These are phyloP conservation scores for Barypeithes pellucidus DNA, from an alignment of 2,888 invertebrate species.

Conservation along the genomic window DNA sequence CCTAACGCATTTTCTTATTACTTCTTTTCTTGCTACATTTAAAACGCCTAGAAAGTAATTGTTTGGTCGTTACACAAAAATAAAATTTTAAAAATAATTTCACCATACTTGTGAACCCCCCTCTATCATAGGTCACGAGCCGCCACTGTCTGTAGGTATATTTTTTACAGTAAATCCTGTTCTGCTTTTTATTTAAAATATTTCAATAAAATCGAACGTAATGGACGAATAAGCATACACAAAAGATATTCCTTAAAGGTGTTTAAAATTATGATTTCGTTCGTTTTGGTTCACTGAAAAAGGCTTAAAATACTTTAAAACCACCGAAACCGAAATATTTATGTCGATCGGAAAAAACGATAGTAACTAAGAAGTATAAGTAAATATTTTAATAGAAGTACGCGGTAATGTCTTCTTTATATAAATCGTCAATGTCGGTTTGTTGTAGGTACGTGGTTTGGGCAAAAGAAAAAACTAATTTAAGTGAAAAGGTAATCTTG, in stretches of 20 bases:
- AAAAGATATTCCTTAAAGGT: conserved; percentile 5
- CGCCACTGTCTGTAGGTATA: too few relatives aligned
- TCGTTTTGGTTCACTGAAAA: conserved; percentile 6
- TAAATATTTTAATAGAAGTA: conserved; percentile 1
- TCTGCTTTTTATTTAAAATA: neutral
- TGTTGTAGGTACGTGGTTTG: conserved; percentile 6
- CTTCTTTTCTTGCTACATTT: too few relatives aligned
- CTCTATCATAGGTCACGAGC: too few relatives aligned
- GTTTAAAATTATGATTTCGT: conserved; percentile 18
- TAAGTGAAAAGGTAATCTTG: conserved; percentile 21
- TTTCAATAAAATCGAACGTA: conserved; percentile 2
- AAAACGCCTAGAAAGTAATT: too few relatives aligned
- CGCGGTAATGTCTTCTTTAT: conserved; percentile 28
- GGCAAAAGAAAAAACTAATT: conserved; percentile 33
- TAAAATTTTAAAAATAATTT: too few relatives aligned
- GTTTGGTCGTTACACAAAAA: too few relatives aligned
- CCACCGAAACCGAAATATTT: conserved; percentile 18
- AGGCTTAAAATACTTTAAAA: conserved; percentile 11
- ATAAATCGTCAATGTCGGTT: conserved; percentile 18
- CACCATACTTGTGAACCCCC: too few relatives aligned
- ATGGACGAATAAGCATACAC: conserved; percentile 21
- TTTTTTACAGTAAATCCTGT: neutral
- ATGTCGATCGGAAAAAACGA: conserved; percentile 14
- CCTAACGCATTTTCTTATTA: too few relatives aligned
- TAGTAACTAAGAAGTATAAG: conserved; percentile 13